Evolutionary conservation across 2,797 vertebrate species (phyloP), one percentile per base, ranked within the genome.

Genomic region (Mus caroli): DNA sequence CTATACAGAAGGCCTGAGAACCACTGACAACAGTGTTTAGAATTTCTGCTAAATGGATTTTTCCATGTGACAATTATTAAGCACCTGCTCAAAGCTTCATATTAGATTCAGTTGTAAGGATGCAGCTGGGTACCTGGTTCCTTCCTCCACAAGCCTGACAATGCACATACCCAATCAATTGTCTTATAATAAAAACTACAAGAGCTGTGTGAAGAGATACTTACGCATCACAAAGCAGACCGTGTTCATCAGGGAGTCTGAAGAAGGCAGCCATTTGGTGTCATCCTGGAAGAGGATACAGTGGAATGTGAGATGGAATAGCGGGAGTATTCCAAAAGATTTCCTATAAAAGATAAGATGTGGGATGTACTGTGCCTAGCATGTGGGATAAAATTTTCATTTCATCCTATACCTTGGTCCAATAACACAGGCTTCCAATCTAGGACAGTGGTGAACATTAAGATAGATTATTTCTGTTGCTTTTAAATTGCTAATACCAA

Each of bases 401-500:
- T 83, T 77, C 60, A 84, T 7, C 58, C 24, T 2, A 91, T 4
- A 11, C 10, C 17, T 52, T 64, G 11, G 1, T 83, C 37, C 87
- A 69, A 71, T 73, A 24, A 71, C 67, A 37, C 2, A 34, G 5
- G 19, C 76, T 82, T 85, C 37, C 90, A 62, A 64, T 0, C 20
- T 67, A 80, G 10, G 90, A 28, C 0, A 26, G 54, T 5, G 52
- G 6, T 64, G 8, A 83, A 95, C 90, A 24, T 58, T 60, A 14
- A 90, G 40, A 76, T 82, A 50, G 34, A 52, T 89, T 79, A 50
- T 60, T 94, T 87, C 75, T 50, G 26, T 97, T 88, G 67, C 10
- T 67, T 77, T 85, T 54, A 56, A 93, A 62, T 90, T 71, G 4
- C n/a, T 93, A 34, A 40, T 78, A 88, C 77, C 28, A n/a, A 0